A percentile compares a stretch with the other conserved stretches of the same genome.
phyloP scores from a whole-genome alignment of 2,797 vertebrate genomes.

The Danio kyathit region DNA sequence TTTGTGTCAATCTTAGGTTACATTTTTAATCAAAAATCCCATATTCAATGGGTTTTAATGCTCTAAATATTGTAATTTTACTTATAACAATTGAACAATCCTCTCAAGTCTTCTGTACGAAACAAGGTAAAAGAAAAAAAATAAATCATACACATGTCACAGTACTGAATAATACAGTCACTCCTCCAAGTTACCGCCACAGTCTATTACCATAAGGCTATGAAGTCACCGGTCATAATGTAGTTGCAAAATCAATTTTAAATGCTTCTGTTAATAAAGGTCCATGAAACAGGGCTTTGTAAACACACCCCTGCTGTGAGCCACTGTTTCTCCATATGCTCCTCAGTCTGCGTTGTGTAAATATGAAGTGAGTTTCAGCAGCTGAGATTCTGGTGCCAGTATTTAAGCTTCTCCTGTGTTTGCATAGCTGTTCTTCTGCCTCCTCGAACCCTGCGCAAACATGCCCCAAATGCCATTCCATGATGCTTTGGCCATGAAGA shows the following conservation, averaged over 20 bases:
- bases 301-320: slow-evolving; percentile 9
- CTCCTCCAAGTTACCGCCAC: background rate
- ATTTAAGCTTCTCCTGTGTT: slow-evolving; percentile 54
- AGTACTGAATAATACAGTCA: background rate
- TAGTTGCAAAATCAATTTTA: slow-evolving; percentile 8
- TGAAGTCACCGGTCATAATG: slow-evolving; percentile 1
- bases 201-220: background rate
- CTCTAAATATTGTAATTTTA: no score
- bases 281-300: background rate
- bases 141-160: no score
- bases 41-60: no score
- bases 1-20: no score
- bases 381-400: slow-evolving; percentile 28
- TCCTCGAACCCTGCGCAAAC: slow-evolving; percentile 26
- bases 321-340: slow-evolving; percentile 37
- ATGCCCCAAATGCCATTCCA: background rate
- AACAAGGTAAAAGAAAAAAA: background rate
- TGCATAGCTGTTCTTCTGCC: slow-evolving; percentile 52
- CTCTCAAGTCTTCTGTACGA: background rate
- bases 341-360: slow-evolving; percentile 18
- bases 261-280: slow-evolving; percentile 16
- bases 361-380: slow-evolving; percentile 29
- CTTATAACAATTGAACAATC: no score
- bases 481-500: background rate
- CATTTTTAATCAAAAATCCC: no score